Evolutionary conservation across 2,888 invertebrate species (phyloP), one percentile per base, ranked within the genome.

Genomic region (Panopea generosa): DNA sequence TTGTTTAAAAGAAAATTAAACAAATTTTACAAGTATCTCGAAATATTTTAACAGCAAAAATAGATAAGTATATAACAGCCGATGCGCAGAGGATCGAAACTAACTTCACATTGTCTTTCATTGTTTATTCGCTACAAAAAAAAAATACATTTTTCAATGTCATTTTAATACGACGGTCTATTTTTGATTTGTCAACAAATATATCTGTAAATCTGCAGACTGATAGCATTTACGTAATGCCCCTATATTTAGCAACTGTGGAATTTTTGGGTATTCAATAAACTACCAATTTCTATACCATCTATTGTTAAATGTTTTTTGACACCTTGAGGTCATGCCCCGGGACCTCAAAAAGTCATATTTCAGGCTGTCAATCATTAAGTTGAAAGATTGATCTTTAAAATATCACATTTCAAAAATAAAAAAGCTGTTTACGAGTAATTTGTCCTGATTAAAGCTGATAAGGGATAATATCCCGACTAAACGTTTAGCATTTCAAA

Each of bases 351-450:
- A 38, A 69, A 60, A 69, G 61, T 61, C 52, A 60, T 69, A 61
- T 69, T 61, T 60, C 53, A 45, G 33, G 22, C 52, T 67, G 67
- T 67, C 67, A 67, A 59, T 60, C 43, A 52, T 33, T 47, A 47
- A 66, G 29, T 47, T 66, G 56, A 43, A 27, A 56, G 56, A 66
- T 47, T 66, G 45, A 47, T 66, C 33, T 29, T 47, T 56, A 33
- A 57, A 66, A 56, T 56, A 66, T 49, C 7, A 66, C 43, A 56
- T 56, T 57, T 47, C 33, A 66, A 33, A 56, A 47, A 16, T 20
- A 24, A 55, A 47, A 49, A 66, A 45, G 55, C 55, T n/a, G n/a
- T 33, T 47, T 63, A 45, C 55, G 22, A 26, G 22, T 56, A 47
- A 49, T 56, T 33, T 66, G 56, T 66, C 29, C 49, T 38, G 56